Conservation (phyloP, 1,140 invertebrate species). For the Magallana ariakensis region DNA sequence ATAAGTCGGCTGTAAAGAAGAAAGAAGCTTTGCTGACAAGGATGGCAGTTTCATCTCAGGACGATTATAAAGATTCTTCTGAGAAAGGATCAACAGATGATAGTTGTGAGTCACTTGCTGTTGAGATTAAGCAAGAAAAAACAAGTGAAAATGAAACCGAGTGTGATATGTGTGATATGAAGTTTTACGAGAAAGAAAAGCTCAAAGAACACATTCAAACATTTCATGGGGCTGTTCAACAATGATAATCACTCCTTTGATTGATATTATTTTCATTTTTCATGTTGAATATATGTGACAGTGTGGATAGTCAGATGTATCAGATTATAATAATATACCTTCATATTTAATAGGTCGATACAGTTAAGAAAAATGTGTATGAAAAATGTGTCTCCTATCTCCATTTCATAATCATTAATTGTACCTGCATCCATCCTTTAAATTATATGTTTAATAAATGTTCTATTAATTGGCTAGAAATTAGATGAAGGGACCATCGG, state of each 20-base stretch:
- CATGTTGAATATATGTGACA: too few relatives aligned
- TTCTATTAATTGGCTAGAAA: too few relatives aligned
- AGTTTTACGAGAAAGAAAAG: background rate
- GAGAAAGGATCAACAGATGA: background rate
- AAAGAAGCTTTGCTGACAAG: background rate
- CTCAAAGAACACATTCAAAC: background rate
- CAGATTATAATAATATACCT: too few relatives aligned
- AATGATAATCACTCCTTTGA: background rate
- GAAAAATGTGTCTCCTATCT: too few relatives aligned
- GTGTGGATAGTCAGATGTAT: too few relatives aligned
- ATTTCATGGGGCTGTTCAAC: conserved; percentile 26
- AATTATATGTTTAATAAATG: too few relatives aligned
- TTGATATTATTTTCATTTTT: background rate
- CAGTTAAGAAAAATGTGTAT: too few relatives aligned
- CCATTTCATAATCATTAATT: too few relatives aligned
- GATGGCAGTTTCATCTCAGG: background rate
- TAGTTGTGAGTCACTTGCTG: background rate
- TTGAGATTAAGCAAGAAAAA: conserved; percentile 26
- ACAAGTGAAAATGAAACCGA: background rate
- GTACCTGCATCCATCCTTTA: too few relatives aligned
- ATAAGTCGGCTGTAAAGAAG: conserved; percentile 19
- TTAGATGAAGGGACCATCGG: too few relatives aligned
- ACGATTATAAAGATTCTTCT: background rate
- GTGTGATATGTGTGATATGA: conserved; percentile 40
- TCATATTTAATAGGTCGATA: too few relatives aligned